These are phyloP conservation scores for Chaunax sp. DNA, from an alignment of 2,797 vertebrate genomes.

Conservation along the genomic window DNA sequence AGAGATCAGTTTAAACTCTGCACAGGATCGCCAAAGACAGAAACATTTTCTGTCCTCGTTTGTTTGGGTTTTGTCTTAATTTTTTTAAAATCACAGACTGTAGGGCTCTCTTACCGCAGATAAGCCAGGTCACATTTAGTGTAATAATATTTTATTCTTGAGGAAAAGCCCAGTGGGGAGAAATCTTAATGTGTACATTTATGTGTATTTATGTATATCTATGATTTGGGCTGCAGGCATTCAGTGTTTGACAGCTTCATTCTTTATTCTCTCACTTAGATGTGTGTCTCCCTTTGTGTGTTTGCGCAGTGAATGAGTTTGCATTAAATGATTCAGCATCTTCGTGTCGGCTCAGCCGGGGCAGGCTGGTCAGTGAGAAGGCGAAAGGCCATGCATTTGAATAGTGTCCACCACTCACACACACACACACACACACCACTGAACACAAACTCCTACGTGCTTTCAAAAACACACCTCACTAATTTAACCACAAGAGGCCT, in stretches of 20 bases:
- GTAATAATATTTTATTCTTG: not conserved
- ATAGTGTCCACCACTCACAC: conserved; percentile 10
- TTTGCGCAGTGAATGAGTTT: conserved; percentile 13
- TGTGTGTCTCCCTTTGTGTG: not conserved
- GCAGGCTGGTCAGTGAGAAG: conserved; percentile 9
- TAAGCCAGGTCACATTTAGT: conserved; percentile 25
- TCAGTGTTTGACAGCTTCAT: conserved; percentile 46
- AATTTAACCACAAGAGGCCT: conserved; percentile 25
- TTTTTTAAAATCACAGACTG: not conserved
- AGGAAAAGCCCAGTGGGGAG: not conserved
- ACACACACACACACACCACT: conserved; percentile 1
- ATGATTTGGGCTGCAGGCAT: conserved; percentile 16
- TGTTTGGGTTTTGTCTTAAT: not conserved
- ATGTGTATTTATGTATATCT: conserved; percentile 1
- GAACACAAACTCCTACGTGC: not conserved
- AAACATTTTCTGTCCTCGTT: not conserved
- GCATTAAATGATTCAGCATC: conserved; percentile 67
- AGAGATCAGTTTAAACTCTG: conserved; percentile 46
- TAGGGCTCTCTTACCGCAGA: conserved; percentile 15
- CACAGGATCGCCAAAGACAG: conserved; percentile 28
- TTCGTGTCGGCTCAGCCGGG: conserved; percentile 32
- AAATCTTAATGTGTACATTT: conserved; percentile 9
- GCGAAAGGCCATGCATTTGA: conserved; percentile 41
- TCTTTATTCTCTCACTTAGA: conserved; percentile 35
- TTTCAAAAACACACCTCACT: conserved; percentile 17